Evolutionary conservation across 2,113 vertebrate species (phyloP), one percentile per base, ranked within the genome.

Genomic region (Ploceus nigricollis): DNA sequence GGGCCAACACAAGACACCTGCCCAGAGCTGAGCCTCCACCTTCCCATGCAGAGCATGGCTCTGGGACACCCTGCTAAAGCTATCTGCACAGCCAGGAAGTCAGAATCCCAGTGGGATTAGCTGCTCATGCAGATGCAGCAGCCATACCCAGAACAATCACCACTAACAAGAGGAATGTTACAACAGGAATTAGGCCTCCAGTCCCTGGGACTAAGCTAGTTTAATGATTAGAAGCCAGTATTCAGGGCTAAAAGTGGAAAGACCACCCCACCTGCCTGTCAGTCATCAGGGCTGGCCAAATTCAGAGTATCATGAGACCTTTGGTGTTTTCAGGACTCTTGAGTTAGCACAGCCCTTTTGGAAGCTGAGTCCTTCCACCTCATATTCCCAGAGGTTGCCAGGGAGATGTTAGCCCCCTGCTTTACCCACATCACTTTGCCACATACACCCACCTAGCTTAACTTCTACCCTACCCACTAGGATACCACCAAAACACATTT

Each of bases 11-110:
- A 5, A 61, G n/a, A 28, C 42, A 45, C 17, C 35, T 15, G 35
- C n/a, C 13, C 70, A 80, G 82, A 60, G 61, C 53, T 11, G 33
- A 77, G 42, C 28, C 58, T 48, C 39, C 84, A 40, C 17, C 68
- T 45, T 16, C 15, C 60, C 1, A 0, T 22, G 57, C 77, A 70
- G 17, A 61, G 57, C 5, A 4, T 5, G 0, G 82, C 82, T 75
- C 72, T 1, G 15, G 48, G 71, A 72, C 54, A 44, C 58, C 18
- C 47, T 58, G 76, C 87, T 61, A 63, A 76, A 80, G 57, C 61
- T 10, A 37, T 20, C 6, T 7, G 24, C 70, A 47, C 44, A 75
- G 65, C 65, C 78, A 60, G 63, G 24, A 18, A 61, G 37, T 19
- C 40, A 75, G 40, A 72, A 75, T 70, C 82, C 20, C 57, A 42